phyloP scores from a whole-genome alignment of 1,140 invertebrate genomes.

The Bilobella aurantiaca region DNA sequence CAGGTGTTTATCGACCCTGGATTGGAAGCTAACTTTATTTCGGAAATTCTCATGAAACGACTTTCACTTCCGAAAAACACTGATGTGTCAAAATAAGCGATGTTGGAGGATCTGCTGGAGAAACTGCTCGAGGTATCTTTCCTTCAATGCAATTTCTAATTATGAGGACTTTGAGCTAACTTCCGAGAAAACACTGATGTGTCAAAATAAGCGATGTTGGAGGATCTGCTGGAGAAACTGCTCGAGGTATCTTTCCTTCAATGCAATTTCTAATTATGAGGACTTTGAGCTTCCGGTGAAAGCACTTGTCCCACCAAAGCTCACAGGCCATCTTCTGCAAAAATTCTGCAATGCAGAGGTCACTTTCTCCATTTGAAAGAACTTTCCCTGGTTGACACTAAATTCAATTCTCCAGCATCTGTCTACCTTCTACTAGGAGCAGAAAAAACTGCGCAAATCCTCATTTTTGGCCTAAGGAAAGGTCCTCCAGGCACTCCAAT shows the following conservation, averaged over 20 bases:
- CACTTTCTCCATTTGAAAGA: background rate
- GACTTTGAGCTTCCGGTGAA: background rate
- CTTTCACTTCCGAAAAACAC: background rate
- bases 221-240: too few species aligned
- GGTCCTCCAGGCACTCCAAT: background rate
- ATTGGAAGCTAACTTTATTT: slow-evolving; percentile 1
- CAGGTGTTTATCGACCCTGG: slow-evolving; percentile 4
- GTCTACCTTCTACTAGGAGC: slow-evolving; percentile 3
- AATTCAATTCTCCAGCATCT: background rate
- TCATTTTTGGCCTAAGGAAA: background rate
- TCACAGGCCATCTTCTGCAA: background rate
- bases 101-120: too few species aligned
- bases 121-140: too few species aligned
- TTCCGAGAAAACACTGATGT: background rate
- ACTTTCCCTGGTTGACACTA: background rate
- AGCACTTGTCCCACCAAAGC: background rate
- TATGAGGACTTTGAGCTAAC: too few species aligned
- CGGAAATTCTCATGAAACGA: background rate
- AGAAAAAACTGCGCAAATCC: background rate
- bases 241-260: background rate
- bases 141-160: too few species aligned
- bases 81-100: too few species aligned
- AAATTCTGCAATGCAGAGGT: background rate
- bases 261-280: background rate
- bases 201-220: background rate